phyloP scores from a whole-genome alignment of 1,140 invertebrate species.

The Diprion similis region DNA sequence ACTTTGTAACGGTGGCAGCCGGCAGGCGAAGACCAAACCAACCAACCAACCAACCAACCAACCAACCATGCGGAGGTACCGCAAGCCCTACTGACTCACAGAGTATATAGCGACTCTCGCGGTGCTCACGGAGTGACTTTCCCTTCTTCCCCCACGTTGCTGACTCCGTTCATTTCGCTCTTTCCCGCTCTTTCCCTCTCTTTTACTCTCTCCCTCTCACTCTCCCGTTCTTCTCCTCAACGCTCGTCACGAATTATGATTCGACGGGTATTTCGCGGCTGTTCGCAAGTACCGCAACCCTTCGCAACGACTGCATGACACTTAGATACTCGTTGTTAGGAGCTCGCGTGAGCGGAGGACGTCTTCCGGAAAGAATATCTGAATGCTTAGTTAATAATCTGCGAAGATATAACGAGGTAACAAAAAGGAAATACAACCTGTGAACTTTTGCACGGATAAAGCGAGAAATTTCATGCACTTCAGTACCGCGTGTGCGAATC shows the following conservation, averaged over 20 bases:
- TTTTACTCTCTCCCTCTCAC: too few species aligned
- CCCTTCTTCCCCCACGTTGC: constrained; percentile 26
- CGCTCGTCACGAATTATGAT: neutral
- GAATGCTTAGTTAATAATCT: neutral
- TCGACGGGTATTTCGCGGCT: neutral
- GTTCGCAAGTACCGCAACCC: neutral
- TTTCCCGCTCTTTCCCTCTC: neutral
- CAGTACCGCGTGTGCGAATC: too few species aligned
- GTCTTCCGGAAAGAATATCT: neutral
- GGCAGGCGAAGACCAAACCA: neutral
- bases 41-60: too few species aligned
- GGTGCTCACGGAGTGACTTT: constrained; percentile 26
- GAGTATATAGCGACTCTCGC: constrained; percentile 59
- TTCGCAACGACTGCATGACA: neutral
- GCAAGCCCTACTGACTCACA: constrained; percentile 61
- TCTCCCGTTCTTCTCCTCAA: neutral
- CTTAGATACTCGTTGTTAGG: neutral
- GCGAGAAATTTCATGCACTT: too few species aligned
- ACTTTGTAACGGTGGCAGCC: neutral
- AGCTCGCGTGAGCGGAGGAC: neutral
- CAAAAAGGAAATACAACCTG: neutral
- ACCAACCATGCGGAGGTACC: constrained; percentile 28
- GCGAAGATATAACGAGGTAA: neutral
- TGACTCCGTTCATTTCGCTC: constrained; percentile 26
- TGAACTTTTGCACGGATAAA: neutral